Conservation (phyloP, 2,888 invertebrate species). For the Noctua fimbriata region DNA sequence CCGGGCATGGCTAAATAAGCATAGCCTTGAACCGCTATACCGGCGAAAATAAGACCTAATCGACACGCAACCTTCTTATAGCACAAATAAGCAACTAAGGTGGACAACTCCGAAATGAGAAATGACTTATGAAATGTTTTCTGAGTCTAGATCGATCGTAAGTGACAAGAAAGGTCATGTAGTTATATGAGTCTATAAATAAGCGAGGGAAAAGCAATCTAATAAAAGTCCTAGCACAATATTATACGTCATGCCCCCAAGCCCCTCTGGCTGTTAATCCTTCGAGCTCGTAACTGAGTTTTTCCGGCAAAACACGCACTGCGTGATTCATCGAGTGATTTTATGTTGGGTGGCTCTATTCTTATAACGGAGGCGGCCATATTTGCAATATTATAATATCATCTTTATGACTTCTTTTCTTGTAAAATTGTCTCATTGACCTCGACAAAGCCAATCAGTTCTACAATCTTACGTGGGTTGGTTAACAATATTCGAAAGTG, state of each 20-base stretch:
- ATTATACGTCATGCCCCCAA: conserved; percentile 49
- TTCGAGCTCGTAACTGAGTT: conserved; percentile 69
- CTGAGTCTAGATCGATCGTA: conserved; percentile 30
- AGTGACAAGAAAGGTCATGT: conserved; percentile 60
- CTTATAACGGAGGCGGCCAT: conserved; percentile 42
- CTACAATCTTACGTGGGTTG: conserved; percentile 38
- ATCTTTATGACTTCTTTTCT: conserved; percentile 38
- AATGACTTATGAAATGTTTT: conserved; percentile 54
- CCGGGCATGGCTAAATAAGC: conserved; percentile 57
- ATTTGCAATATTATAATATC: conserved; percentile 44
- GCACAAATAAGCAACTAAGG: conserved; percentile 50
- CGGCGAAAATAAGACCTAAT: conserved; percentile 60
- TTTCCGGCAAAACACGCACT: conserved; percentile 77
- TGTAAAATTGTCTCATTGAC: conserved; percentile 45
- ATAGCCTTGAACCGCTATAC: conserved; percentile 64
- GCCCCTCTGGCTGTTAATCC: conserved; percentile 77
- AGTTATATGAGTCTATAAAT: conserved; percentile 51
- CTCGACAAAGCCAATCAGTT: conserved; percentile 37
- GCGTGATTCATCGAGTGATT: conserved; percentile 78
- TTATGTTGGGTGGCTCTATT: conserved; percentile 43
- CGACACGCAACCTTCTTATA: conserved; percentile 62
- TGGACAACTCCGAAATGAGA: conserved; percentile 53
- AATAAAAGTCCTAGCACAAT: conserved; percentile 61
- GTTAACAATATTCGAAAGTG: conserved; percentile 35
- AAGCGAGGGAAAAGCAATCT: conserved; percentile 60